Evolutionary conservation across 2,113 vertebrate species (phyloP), one percentile per base, ranked within the genome.

Genomic region (Gallinago paraguaiae): DNA sequence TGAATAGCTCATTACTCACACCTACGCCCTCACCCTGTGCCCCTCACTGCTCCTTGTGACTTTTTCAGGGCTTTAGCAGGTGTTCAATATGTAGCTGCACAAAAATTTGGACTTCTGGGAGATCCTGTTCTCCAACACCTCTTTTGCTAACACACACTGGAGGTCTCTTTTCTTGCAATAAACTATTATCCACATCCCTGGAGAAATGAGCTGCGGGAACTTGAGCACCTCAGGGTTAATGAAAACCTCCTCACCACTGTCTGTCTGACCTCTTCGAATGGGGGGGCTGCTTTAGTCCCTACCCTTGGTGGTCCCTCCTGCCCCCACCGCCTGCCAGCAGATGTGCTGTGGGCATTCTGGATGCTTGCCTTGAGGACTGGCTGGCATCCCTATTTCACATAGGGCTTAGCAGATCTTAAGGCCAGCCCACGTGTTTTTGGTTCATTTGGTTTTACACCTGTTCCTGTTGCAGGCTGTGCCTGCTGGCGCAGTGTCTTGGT

Each of bases 61-160:
- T 75, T 31, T 74, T 53, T 2, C 39, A 59, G 43, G 50, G 9
- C 71, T 88, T 85, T 61, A 82, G 45, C 92, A 92, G 91, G 45
- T 91, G 78, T 90, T 95, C 72, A 61, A 0, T 78, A 24, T 93
- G 72, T 92, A 71, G 88, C 69, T 93, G 80, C 60, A 79, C 60
- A 92, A 90, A 83, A 95, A 93, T 92, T 68, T 56, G 60, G 76
- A 41, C 86, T 92, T 74, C 64, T 75, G 92, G 70, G 80, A 92
- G 51, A 77, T 83, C 18, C 46, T 94, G 56, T 93, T 94, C 88
- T 88, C 76, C 64, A 61, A 8, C 72, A 88, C 86, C 76, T 88
- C 79, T 92, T 83, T 57, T 89, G 72, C 51, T 80, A 71, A 57
- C 56, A 19, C 27, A 16, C 48, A 6, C 60, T 23, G 46, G 69